Evolutionary conservation across 2,888 invertebrate genomes (phyloP).

Genomic region (Apamea anceps): DNA sequence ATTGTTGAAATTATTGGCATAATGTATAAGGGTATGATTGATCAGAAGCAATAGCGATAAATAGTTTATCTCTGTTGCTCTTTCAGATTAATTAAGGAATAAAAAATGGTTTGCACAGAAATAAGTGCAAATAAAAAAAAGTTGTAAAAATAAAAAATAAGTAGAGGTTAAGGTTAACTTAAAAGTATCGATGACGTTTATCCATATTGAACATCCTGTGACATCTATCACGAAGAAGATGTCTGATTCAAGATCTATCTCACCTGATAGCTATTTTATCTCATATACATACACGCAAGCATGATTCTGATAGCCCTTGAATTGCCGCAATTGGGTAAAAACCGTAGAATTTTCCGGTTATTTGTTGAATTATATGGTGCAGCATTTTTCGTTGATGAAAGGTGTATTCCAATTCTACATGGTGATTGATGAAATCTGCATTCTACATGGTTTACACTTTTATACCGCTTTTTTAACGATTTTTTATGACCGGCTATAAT

Average conservation of each 20-base stretch:
- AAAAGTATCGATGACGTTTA: too few relatives aligned
- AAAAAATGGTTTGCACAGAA: too few relatives aligned
- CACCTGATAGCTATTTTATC: background rate
- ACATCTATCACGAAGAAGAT: background rate
- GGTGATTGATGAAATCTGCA: conserved; percentile 10
- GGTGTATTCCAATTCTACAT: conserved; percentile 23
- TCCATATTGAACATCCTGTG: background rate
- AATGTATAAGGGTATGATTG: background rate
- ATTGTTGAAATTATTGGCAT: conserved; percentile 56
- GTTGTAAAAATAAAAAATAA: background rate
- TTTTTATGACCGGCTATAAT: background rate
- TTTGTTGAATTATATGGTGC: conserved; percentile 24
- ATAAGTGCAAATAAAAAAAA: background rate
- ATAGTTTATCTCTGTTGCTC: background rate
- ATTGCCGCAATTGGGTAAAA: background rate
- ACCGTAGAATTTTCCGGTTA: conserved; percentile 1
- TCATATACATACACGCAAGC: too few relatives aligned
- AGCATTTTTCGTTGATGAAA: conserved; percentile 1
- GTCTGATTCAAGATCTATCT: background rate
- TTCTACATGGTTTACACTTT: conserved; percentile 10
- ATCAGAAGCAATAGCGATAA: background rate
- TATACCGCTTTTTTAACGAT: background rate
- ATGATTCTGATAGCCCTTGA: background rate
- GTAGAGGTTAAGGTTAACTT: background rate
- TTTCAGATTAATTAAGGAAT: background rate